These are phyloP conservation scores for Zoanthus sociatus DNA, from an alignment of 92 coral and sea anemone genomes.

Conservation along the genomic window DNA sequence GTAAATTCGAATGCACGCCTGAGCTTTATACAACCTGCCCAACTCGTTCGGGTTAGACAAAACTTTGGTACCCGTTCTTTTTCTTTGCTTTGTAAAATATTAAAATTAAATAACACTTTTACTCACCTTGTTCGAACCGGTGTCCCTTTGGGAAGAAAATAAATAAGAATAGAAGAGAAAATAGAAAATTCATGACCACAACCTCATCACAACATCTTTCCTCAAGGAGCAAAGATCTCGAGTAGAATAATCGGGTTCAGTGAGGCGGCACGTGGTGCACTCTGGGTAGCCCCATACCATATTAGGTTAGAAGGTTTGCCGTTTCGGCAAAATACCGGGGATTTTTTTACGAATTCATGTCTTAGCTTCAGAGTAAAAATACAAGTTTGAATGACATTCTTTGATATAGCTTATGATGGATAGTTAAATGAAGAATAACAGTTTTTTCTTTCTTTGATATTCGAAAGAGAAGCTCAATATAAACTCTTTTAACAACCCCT, in stretches of 20 bases:
- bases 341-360: too few species aligned
- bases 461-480: too few species aligned
- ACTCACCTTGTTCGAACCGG: constrained; percentile 43
- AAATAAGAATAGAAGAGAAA: constrained; percentile 40
- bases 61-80: constrained; percentile 27
- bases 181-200: constrained; percentile 50
- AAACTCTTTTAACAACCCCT: too few species aligned
- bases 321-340: too few species aligned
- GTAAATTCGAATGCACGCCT: background rate
- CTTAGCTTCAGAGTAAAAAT: too few species aligned
- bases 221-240: constrained; percentile 32
- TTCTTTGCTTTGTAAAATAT: constrained; percentile 4
- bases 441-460: too few species aligned
- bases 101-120: background rate
- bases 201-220: constrained; percentile 47
- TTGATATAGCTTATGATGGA: too few species aligned
- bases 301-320: constrained; percentile 11
- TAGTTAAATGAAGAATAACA: too few species aligned
- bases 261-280: constrained; percentile 44
- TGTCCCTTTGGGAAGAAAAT: constrained; percentile 36
- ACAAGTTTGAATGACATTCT: too few species aligned
- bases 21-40: constrained; percentile 26
- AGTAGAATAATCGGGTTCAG: background rate
- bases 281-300: constrained; percentile 27
- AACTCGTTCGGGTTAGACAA: background rate